These are phyloP conservation scores for Podargus strigoides DNA, from an alignment of 2,797 vertebrate genomes.

Conservation along the genomic window DNA sequence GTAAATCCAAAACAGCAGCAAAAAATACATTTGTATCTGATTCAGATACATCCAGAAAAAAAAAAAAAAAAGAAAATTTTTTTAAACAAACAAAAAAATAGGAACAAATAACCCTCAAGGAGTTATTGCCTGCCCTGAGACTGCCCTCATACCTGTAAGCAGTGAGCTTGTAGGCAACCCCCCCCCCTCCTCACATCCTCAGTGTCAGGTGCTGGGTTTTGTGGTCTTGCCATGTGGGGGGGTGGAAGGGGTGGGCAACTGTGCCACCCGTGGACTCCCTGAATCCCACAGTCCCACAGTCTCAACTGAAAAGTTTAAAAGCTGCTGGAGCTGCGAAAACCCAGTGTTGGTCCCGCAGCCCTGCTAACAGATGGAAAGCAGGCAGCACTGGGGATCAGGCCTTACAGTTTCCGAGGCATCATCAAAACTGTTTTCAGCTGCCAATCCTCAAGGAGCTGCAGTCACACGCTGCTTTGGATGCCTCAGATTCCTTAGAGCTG, in stretches of 20 bases:
- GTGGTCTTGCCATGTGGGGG: accelerated
- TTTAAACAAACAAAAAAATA: accelerated
- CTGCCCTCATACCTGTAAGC: background rate
- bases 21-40: accelerated
- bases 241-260: accelerated
- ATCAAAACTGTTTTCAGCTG: background rate
- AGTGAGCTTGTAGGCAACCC: background rate
- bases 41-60: background rate
- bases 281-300: accelerated
- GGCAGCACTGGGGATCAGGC: background rate
- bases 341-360: background rate
- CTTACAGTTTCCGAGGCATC: background rate
- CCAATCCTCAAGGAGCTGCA: background rate
- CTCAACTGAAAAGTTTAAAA: background rate
- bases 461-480: background rate
- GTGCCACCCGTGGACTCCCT: accelerated
- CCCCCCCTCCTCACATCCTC: background rate
- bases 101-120: background rate
- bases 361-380: background rate
- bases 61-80: accelerated
- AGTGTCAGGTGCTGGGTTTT: background rate
- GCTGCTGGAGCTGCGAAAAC: background rate
- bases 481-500: background rate
- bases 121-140: background rate
- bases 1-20: background rate